Evolutionary conservation across 2,113 vertebrate species (phyloP).

Genomic region (Myocastor coypus): DNA sequence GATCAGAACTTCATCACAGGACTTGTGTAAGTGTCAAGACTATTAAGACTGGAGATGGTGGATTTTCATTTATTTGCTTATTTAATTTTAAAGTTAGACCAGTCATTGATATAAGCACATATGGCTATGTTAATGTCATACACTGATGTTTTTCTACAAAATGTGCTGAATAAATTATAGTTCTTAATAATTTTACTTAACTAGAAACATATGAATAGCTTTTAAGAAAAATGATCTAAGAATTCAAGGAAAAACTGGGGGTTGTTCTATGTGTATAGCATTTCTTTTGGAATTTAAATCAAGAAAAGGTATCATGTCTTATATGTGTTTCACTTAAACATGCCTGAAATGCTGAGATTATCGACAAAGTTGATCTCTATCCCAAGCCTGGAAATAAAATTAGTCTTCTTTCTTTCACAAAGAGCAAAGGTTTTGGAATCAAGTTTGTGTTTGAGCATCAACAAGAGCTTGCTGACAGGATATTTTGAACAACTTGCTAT

Average conservation of each 20-base stretch:
- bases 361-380: slow-evolving; percentile 47
- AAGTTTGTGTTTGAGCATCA: slow-evolving; percentile 74
- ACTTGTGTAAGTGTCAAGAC: slow-evolving; percentile 41
- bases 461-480: slow-evolving; percentile 84
- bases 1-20: background rate
- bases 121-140: background rate
- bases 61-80: background rate
- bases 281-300: slow-evolving; percentile 30
- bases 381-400: slow-evolving; percentile 44
- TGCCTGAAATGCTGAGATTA: slow-evolving; percentile 29
- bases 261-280: background rate
- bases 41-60: background rate
- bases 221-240: background rate
- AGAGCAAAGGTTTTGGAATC: slow-evolving; percentile 79
- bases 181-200: slow-evolving; percentile 43
- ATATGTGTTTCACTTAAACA: slow-evolving; percentile 49
- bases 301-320: slow-evolving; percentile 30
- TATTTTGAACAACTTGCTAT: slow-evolving; percentile 88
- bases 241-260: slow-evolving; percentile 9
- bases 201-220: background rate
- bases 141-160: slow-evolving; percentile 19
- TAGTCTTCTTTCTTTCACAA: slow-evolving; percentile 65
- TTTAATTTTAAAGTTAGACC: background rate
- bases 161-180: background rate
- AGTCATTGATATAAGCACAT: slow-evolving; percentile 1